Conservation (phyloP, 2,888 invertebrate species). For the Halictus quadricinctus region DNA sequence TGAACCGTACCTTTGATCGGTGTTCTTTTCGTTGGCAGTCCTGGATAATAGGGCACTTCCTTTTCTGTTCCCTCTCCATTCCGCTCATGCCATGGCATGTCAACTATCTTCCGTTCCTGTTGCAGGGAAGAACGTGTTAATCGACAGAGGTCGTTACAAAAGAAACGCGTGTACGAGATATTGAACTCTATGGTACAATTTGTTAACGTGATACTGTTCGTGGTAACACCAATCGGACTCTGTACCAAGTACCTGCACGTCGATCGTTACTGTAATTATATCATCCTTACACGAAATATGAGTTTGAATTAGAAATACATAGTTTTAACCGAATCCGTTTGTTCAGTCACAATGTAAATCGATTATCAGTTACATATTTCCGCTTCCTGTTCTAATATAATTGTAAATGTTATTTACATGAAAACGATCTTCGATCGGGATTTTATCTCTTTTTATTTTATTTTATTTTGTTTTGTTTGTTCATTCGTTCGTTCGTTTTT, state of each 20-base stretch:
- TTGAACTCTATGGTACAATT: conserved; percentile 54
- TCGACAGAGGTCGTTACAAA: conserved; percentile 18
- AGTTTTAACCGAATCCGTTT: conserved; percentile 62
- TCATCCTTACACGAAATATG: conserved; percentile 66
- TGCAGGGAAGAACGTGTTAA: conserved; percentile 67
- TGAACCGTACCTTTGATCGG: conserved; percentile 89
- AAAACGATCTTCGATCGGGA: conserved; percentile 37
- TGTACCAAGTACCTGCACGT: conserved; percentile 69
- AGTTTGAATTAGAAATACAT: conserved; percentile 63
- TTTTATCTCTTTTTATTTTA: conserved; percentile 8
- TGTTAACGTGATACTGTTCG: conserved; percentile 49
- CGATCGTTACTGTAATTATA: conserved; percentile 65
- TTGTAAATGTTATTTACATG: conserved; percentile 54
- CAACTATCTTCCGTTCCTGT: conserved; percentile 85
- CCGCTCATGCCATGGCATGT: conserved; percentile 90
- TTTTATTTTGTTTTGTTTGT: neutral
- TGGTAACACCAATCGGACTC: conserved; percentile 59
- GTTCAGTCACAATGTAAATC: conserved; percentile 59
- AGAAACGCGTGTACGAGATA: conserved; percentile 28
- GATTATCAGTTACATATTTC: conserved; percentile 57
- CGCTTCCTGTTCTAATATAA: conserved; percentile 61
- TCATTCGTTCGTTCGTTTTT: neutral
- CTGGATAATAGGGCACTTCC: conserved; percentile 88
- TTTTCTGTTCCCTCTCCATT: conserved; percentile 84
- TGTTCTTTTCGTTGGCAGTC: conserved; percentile 89